Evolutionary conservation across 92 coral and sea anemone genomes (phyloP).

Genomic region (Actinernus sp.): DNA sequence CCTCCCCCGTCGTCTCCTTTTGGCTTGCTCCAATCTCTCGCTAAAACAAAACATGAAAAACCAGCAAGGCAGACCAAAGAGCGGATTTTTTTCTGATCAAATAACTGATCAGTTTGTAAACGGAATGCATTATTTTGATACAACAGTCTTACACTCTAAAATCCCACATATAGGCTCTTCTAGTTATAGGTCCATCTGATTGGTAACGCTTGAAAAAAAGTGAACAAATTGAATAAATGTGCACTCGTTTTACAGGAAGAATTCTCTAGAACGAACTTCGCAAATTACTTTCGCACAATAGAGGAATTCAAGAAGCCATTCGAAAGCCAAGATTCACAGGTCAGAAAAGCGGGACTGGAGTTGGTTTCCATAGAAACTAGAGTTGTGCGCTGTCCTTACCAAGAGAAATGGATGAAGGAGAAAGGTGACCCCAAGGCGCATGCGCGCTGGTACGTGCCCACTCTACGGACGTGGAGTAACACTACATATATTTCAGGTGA

Average conservation of each 20-base stretch:
- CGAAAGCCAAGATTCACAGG: constrained; percentile 56
- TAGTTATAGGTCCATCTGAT: too few species aligned
- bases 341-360: constrained; percentile 69
- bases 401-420: constrained; percentile 68
- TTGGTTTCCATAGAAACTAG: constrained; percentile 77
- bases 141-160: too few species aligned
- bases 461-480: constrained; percentile 83
- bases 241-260: constrained; percentile 55
- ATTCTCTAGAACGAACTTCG: constrained; percentile 68
- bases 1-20: too few species aligned
- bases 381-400: constrained; percentile 69
- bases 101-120: too few species aligned
- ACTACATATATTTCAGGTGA: constrained; percentile 70
- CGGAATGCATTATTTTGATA: too few species aligned
- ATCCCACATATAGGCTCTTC: too few species aligned
- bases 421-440: constrained; percentile 70
- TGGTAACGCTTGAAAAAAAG: too few species aligned
- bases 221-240: too few species aligned
- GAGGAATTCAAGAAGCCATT: constrained; percentile 80
- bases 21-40: too few species aligned
- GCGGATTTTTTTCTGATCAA: too few species aligned
- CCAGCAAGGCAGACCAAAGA: too few species aligned
- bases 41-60: too few species aligned
- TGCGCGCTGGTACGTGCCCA: constrained; percentile 73
- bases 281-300: constrained; percentile 68